Conservation (phyloP, 2,888 invertebrate species). For the Pharmacophagus antenor region DNA sequence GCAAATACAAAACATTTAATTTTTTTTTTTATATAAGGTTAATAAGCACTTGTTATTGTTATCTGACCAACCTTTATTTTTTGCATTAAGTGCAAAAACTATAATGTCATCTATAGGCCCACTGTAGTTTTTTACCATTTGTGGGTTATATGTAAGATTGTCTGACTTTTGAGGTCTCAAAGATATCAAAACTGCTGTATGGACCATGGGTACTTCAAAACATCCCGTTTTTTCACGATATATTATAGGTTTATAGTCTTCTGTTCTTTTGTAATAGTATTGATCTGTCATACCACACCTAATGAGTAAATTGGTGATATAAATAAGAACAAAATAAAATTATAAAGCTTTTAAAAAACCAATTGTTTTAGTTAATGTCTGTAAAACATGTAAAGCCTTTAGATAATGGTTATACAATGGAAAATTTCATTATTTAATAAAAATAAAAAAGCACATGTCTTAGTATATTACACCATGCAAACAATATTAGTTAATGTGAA, state of each 20-base stretch:
- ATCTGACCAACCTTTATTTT: constrained; percentile 74
- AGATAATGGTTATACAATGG: constrained; percentile 14
- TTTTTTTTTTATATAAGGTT: background rate
- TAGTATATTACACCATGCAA: constrained; percentile 30
- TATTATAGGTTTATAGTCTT: constrained; percentile 91
- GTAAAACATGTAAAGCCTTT: too few relatives aligned
- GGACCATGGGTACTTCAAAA: constrained; percentile 94
- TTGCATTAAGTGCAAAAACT: constrained; percentile 92
- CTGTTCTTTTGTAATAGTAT: constrained; percentile 91
- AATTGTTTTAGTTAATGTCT: constrained; percentile 24
- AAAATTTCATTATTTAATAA: constrained; percentile 12
- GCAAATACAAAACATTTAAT: constrained; percentile 9
- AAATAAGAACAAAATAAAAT: too few relatives aligned
- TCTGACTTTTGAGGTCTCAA: constrained; percentile 82
- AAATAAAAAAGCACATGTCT: constrained; percentile 23
- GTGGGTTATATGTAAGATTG: constrained; percentile 86
- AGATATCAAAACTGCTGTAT: constrained; percentile 91
- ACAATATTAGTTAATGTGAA: constrained; percentile 14
- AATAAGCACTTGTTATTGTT: background rate
- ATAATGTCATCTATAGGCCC: constrained; percentile 96
- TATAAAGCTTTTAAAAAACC: too few relatives aligned
- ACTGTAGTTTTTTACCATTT: constrained; percentile 81
- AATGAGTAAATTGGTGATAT: constrained; percentile 28
- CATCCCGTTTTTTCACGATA: constrained; percentile 86
- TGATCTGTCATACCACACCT: constrained; percentile 90